Base-by-base conservation (phyloP, 2,888 invertebrate species). In the Heteromurus nitidus region DNA sequence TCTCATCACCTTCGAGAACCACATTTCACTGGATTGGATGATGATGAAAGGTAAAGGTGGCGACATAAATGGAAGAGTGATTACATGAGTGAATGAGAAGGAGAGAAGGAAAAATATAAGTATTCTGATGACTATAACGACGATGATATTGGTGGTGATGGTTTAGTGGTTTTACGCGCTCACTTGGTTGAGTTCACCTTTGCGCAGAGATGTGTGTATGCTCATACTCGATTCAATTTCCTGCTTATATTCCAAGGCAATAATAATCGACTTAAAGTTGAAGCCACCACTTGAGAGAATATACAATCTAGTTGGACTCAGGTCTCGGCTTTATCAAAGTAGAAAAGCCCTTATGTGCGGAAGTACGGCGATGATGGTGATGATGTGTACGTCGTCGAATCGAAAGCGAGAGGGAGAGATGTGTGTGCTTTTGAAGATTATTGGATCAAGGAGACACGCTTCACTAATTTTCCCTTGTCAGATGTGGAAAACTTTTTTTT, bases 401-500 rank as follows among this genome's bases (percentile, higher is more conserved):
- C 5, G 24, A 55, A 5, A 24, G 7, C 36, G 55, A 47, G 50
- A 53, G 16, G 31, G 16, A 30, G 2, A 26, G n/a, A n/a, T 74
- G 74, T 65, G 55, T 68, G 50, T 60, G 50, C 62, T 69, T 77
- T 77, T 77, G 69, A 77, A 77, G 77, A 77, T 77, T 77, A 77
- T 77, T 77, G 77, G 77, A 77, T 77, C 69, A 77, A 77, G 77
- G 77, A 69, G 77, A 77, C 77, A 77, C 77, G 77, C 77, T 77
- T 77, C 77, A 77, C 77, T 77, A 77, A 77, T 77, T 77, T 77
- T 69, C 69, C 36, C 69, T 77, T 77, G 77, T 77, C 77, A 77
- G 69, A 77, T 68, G 30, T 67, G 60, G 30, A 55, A 42, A 77
- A 77, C 60, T 58, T 69, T 76, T 76, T 72, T 60, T n/a, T n/a